These are phyloP conservation scores for Scaptomyza reducta DNA, from an alignment of 2,888 invertebrate genomes.

Conservation along the genomic window DNA sequence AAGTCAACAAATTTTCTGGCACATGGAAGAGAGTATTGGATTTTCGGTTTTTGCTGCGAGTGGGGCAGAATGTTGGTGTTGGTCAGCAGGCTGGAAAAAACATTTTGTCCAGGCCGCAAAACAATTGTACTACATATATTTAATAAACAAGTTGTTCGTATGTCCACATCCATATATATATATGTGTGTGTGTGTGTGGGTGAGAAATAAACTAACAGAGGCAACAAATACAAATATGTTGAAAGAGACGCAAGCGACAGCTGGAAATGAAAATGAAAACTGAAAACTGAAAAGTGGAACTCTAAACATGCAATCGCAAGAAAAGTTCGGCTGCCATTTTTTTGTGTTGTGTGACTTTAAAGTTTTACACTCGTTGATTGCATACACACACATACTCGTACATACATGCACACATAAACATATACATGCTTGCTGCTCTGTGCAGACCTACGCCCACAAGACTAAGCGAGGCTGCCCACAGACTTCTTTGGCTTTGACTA, in stretches of 20 bases:
- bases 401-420: not conserved
- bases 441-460: too few relatives aligned
- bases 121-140: slow-evolving; percentile 69
- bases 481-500: slow-evolving; percentile 26
- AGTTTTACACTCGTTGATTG: slow-evolving; percentile 32
- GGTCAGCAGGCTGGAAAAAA: slow-evolving; percentile 38
- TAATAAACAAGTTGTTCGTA: slow-evolving; percentile 64
- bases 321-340: slow-evolving; percentile 38
- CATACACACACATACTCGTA: not conserved
- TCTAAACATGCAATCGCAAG: slow-evolving; percentile 51
- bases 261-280: slow-evolving; percentile 36
- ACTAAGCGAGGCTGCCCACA: slow-evolving; percentile 9
- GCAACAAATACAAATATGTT: slow-evolving; percentile 26
- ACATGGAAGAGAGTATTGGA: slow-evolving; percentile 11
- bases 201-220: slow-evolving; percentile 39
- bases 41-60: slow-evolving; percentile 1
- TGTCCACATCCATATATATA: slow-evolving; percentile 11
- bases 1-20: not conserved
- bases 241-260: slow-evolving; percentile 29
- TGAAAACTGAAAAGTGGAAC: slow-evolving; percentile 17
- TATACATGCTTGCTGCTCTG: too few relatives aligned
- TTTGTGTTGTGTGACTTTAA: slow-evolving; percentile 50
- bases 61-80: not conserved
- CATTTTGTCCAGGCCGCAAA: slow-evolving; percentile 60
- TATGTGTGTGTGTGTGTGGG: slow-evolving; percentile 24